Evolutionary conservation across 2,113 vertebrate genomes (phyloP).

Genomic region (Saguinus imperator): DNA sequence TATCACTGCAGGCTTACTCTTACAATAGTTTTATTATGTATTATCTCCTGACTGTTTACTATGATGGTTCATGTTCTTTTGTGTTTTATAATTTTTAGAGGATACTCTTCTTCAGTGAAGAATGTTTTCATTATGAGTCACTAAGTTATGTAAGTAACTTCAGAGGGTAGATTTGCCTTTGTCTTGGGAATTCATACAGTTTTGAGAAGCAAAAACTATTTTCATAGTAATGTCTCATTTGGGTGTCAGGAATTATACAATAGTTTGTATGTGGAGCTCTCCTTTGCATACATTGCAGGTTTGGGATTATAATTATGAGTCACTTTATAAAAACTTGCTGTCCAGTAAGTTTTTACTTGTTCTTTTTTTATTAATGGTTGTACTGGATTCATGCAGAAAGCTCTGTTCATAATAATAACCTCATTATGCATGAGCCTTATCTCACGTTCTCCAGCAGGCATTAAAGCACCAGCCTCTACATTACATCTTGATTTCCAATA

Average conservation of each 20-base stretch:
- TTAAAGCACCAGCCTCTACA: not conserved
- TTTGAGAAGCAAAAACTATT: not conserved
- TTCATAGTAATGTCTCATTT: not conserved
- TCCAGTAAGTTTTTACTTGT: slow-evolving; percentile 8
- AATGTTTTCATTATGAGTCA: not conserved
- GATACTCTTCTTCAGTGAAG: not conserved
- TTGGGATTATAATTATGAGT: slow-evolving; percentile 29
- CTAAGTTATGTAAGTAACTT: not conserved
- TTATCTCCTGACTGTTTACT: not conserved
- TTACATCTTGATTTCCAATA: not conserved
- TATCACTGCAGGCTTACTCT: not conserved
- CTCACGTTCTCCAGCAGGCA: not conserved
- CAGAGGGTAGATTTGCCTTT: not conserved
- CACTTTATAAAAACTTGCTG: not conserved
- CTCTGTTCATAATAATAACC: not conserved
- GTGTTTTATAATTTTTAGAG: not conserved
- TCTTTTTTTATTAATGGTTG: not conserved
- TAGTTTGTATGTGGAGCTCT: not conserved
- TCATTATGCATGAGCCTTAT: not conserved
- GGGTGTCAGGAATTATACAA: not conserved
- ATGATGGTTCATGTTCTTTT: not conserved
- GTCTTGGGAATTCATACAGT: not conserved
- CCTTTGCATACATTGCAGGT: not conserved
- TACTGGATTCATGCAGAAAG: not conserved
- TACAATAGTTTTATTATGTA: not conserved